Base-by-base conservation (phyloP, 37 sponge, comb jelly and placozoan genomes). In the Tethya wilhelma region DNA sequence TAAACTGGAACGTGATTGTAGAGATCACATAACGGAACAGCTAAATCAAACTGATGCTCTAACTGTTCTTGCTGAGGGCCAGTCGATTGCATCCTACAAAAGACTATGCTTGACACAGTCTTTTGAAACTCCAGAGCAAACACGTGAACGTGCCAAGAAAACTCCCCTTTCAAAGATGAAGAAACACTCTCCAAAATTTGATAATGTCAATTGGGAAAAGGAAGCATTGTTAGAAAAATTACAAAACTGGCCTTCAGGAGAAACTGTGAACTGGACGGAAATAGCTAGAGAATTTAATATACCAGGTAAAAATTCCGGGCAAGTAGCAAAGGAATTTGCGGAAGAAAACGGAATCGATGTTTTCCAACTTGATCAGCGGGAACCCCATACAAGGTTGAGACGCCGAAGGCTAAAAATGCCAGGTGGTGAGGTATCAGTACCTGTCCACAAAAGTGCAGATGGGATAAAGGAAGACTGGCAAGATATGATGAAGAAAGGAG, bases 181-280 rank as follows among this genome's bases (percentile, higher is more conserved):
- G 25, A 69, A 49, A 56, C 80, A 79, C 40, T 79, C 80, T 5
- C 80, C 80, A 22, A 68, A 67, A 8, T 79, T 68, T 79, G 58
- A 68, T 22, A 69, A 49, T 49, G 69, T 79, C 22, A 37, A 67
- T 26, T 79, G 80, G 80, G 80, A 79, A 56, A 79, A 67, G 11
- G 80, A 68, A 20, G 30, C 3, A 37, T 29, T 79, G 34, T 58
- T 69, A 3, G 34, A 67, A 22, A 49, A 2, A 49, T 41, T 53
- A 22, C 25, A 56, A 37, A 69, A 67, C 12, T 79, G 69, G 80
- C 55, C 56, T 30, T 38, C 38, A 68, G 80, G 56, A 25, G 38
- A 79, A 67, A 26, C 20, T 33, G 45, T 79, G 22, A 67, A 67
- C 56, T 79, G 79, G 77, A 63, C 44, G 2, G 30, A 43, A 41